Evolutionary conservation across 2,797 vertebrate species (phyloP).

Genomic region (Jordanella pulchra): DNA sequence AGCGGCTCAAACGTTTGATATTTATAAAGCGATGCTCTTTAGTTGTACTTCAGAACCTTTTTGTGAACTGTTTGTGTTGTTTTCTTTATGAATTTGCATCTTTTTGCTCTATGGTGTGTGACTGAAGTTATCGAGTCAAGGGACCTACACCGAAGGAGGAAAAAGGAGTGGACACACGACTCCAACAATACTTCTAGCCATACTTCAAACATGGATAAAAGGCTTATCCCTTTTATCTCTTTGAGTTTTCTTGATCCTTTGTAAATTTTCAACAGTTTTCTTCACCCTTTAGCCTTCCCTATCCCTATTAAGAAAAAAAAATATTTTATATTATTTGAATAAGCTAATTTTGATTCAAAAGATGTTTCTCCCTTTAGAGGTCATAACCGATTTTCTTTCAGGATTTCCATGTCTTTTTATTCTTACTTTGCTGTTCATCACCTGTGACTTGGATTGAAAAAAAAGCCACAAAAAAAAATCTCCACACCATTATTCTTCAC

Average conservation of each 20-base stretch:
- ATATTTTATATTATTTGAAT: not conserved
- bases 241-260: constrained; percentile 17
- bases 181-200: constrained; percentile 17
- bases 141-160: constrained; percentile 77
- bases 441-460: no score
- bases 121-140: constrained; percentile 67
- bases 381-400: not conserved
- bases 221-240: constrained; percentile 12
- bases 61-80: not conserved
- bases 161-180: constrained; percentile 39
- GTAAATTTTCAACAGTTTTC: constrained; percentile 9
- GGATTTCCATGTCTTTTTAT: not conserved
- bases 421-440: not conserved
- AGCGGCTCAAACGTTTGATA: not conserved
- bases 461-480: not conserved
- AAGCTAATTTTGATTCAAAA: not conserved
- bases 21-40: not conserved
- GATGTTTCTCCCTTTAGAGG: not conserved
- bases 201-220: constrained; percentile 14
- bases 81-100: not conserved
- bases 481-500: not conserved
- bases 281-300: not conserved
- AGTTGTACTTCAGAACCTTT: not conserved
- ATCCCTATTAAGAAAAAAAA: not conserved
- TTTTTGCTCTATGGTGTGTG: constrained; percentile 64